Evolutionary conservation across 1,140 invertebrate genomes (phyloP).

Genomic region (Muscidifurax raptorellus): DNA sequence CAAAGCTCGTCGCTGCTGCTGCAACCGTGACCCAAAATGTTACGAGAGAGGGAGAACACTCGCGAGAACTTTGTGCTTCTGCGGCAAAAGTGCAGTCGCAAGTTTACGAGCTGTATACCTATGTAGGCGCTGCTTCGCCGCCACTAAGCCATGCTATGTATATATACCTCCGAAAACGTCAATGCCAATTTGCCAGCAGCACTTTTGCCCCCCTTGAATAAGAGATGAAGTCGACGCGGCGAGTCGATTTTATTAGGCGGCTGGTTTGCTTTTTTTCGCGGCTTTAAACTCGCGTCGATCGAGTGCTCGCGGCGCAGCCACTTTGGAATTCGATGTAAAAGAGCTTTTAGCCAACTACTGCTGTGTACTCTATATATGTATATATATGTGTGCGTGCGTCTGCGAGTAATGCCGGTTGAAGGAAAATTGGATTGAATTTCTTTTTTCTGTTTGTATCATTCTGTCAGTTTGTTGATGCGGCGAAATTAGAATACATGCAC

Average conservation of each 20-base stretch:
- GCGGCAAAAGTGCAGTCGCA: background rate
- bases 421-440: background rate
- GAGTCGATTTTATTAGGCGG: conserved; percentile 13
- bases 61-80: background rate
- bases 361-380: too few species aligned
- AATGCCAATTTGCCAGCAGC: background rate
- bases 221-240: background rate
- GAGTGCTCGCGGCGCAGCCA: too few species aligned
- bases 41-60: too few species aligned
- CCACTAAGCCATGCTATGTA: too few species aligned
- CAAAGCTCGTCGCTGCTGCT: background rate
- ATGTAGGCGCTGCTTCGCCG: too few species aligned
- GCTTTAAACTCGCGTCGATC: background rate
- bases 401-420: too few species aligned
- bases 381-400: too few species aligned
- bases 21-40: conserved; percentile 32
- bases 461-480: background rate
- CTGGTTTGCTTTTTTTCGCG: background rate
- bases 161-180: background rate
- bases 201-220: background rate
- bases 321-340: background rate
- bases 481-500: background rate
- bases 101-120: background rate
- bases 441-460: background rate
- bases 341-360: background rate